Evolutionary conservation across 1,140 invertebrate species (phyloP).

Genomic region (Drosophila ogumai): DNA sequence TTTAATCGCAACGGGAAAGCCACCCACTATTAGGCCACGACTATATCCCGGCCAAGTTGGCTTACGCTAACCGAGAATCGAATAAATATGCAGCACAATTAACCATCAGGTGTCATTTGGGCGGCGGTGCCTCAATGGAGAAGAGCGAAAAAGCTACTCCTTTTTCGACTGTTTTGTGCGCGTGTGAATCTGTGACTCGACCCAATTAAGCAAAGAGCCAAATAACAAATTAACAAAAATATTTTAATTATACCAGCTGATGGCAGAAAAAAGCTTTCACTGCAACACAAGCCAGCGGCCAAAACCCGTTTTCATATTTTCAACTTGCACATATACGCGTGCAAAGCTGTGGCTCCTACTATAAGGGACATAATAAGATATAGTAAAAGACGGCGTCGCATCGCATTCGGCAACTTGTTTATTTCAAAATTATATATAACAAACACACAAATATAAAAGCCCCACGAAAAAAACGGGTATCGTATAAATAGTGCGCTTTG

Average conservation of each 20-base stretch:
- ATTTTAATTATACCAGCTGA: slow-evolving; percentile 63
- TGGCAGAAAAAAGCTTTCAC: slow-evolving; percentile 75
- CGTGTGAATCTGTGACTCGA: slow-evolving; percentile 50
- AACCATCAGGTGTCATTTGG: slow-evolving; percentile 61
- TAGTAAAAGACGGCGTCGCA: slow-evolving; percentile 65
- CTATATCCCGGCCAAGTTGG: slow-evolving; percentile 31
- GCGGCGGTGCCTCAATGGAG: slow-evolving; percentile 55
- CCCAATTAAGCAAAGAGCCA: slow-evolving; percentile 58
- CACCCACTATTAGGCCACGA: slow-evolving; percentile 7
- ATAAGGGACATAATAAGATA: slow-evolving; percentile 78
- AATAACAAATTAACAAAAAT: slow-evolving; percentile 55
- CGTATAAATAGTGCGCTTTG: slow-evolving; percentile 81
- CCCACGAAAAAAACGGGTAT: slow-evolving; percentile 62
- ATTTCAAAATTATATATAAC: slow-evolving; percentile 78
- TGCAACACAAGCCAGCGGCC: slow-evolving; percentile 40
- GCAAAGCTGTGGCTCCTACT: slow-evolving; percentile 39
- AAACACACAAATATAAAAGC: slow-evolving; percentile 62
- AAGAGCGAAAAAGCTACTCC: slow-evolving; percentile 20
- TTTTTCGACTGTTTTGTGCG: slow-evolving; percentile 10
- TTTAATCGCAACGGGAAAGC: slow-evolving; percentile 49
- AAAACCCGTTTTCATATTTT: slow-evolving; percentile 69
- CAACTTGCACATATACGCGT: slow-evolving; percentile 15
- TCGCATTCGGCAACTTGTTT: slow-evolving; percentile 80
- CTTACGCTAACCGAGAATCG: slow-evolving; percentile 41
- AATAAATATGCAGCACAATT: slow-evolving; percentile 69